A percentile compares a stretch with the other conserved stretches of the same genome.
Evolutionary conservation across 2,113 vertebrate genomes (phyloP).

Genomic region (Holacanthus passer): DNA sequence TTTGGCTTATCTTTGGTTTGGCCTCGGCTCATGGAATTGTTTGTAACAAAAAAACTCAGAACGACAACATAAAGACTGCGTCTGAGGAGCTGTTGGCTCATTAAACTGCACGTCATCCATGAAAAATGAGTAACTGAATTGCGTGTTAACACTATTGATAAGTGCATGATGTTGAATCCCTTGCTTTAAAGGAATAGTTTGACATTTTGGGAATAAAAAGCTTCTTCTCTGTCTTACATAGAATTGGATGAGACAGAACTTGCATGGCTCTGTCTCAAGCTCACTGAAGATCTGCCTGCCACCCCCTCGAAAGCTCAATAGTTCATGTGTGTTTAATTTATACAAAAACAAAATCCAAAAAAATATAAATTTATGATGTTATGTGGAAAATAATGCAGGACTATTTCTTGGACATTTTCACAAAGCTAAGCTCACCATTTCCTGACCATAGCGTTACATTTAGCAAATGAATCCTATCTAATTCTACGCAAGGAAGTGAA

Average conservation of each 20-base stretch:
- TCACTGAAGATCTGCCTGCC: neutral
- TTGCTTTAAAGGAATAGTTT: slow-evolving; percentile 1
- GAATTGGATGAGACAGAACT: neutral
- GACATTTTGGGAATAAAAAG: slow-evolving; percentile 9
- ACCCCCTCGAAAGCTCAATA: neutral
- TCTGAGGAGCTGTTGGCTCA: slow-evolving; percentile 17
- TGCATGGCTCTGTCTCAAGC: neutral
- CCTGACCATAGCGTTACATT: neutral
- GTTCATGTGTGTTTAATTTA: neutral
- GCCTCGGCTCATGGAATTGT: slow-evolving; percentile 18
- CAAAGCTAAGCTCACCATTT: too few species aligned
- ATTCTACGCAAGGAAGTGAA: neutral
- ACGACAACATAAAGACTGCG: neutral
- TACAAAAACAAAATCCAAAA: neutral
- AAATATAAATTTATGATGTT: neutral
- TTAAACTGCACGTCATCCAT: slow-evolving; percentile 19
- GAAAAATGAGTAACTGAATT: slow-evolving; percentile 3
- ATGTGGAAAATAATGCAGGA: too few species aligned
- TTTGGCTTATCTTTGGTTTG: slow-evolving; percentile 46
- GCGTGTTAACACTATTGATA: neutral
- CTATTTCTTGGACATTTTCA: too few species aligned
- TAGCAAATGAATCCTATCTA: neutral
- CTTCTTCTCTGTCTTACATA: neutral
- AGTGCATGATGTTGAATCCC: slow-evolving; percentile 3
- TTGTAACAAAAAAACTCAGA: slow-evolving; percentile 25